Evolutionary conservation across 1,140 invertebrate species (phyloP).

Genomic region (Orchestia grillus): DNA sequence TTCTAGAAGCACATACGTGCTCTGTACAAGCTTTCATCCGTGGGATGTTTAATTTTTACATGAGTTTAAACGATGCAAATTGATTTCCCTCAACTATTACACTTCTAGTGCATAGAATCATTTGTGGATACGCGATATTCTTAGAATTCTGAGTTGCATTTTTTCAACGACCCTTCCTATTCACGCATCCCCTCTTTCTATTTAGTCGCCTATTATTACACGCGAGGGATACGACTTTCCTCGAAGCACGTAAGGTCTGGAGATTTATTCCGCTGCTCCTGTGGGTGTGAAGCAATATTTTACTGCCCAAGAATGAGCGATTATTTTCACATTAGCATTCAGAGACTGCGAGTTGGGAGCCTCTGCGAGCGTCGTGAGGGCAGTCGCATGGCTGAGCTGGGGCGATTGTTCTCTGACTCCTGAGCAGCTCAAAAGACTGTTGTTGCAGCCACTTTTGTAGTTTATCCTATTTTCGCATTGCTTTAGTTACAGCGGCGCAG

Average conservation of each 20-base stretch:
- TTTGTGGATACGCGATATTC: not conserved
- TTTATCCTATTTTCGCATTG: not conserved
- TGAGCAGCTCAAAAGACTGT: not conserved
- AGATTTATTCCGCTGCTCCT: not conserved
- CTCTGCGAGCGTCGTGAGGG: not conserved
- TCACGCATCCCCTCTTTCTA: not conserved
- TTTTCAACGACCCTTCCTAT: not conserved
- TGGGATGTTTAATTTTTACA: not conserved
- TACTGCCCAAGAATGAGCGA: conserved; percentile 43
- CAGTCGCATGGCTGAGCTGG: not conserved
- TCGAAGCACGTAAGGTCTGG: not conserved
- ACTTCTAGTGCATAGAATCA: not conserved
- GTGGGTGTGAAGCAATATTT: conserved; percentile 13
- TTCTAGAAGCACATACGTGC: not conserved
- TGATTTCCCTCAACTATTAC: not conserved
- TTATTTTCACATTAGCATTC: conserved; percentile 41
- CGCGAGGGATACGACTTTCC: not conserved
- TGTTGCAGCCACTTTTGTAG: not conserved
- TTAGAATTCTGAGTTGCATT: not conserved
- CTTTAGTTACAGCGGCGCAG: too few relatives aligned
- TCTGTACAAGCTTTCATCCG: not conserved
- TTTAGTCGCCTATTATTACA: not conserved
- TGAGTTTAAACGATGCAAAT: not conserved
- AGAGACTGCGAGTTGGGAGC: not conserved
- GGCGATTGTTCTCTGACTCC: not conserved